phyloP scores from a whole-genome alignment of 2,113 vertebrate species.

The Barnardius zonarius region DNA sequence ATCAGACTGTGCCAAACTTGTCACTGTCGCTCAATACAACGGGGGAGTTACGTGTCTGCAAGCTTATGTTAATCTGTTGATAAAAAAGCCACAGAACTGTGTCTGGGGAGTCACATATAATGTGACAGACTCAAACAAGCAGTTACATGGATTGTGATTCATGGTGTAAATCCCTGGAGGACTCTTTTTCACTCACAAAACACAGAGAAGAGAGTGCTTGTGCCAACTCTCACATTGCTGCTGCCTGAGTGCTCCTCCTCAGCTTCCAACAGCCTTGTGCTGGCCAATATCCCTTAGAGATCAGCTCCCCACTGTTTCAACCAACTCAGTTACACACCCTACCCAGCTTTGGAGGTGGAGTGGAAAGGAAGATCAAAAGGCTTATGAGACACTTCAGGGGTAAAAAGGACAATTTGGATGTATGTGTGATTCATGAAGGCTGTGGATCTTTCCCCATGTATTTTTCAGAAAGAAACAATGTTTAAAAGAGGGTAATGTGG shows the following conservation, averaged over 20 bases:
- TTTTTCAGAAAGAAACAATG: neutral
- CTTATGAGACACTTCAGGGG: neutral
- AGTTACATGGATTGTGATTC: neutral
- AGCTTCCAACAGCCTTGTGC: neutral
- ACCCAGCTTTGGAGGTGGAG: no score
- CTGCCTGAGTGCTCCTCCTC: neutral
- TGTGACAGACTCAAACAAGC: neutral
- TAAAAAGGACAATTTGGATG: neutral
- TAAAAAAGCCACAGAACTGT: neutral
- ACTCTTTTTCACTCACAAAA: neutral
- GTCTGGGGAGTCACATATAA: neutral
- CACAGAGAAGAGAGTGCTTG: neutral
- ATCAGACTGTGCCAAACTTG: neutral
- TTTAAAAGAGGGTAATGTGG: neutral
- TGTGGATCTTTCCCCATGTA: neutral
- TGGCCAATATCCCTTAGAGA: neutral
- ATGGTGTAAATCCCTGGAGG: neutral
- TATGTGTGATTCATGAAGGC: neutral
- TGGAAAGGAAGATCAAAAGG: neutral
- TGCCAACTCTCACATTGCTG: neutral
- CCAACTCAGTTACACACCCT: accelerated
- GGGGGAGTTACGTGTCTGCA: neutral
- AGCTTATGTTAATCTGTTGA: neutral
- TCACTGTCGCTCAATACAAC: accelerated
- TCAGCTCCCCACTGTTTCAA: accelerated